A percentile compares a stretch with the other conserved stretches of the same genome.
These are phyloP conservation scores for Pocillopora grandis DNA, from an alignment of 92 coral and sea anemone species.

Conservation along the genomic window DNA sequence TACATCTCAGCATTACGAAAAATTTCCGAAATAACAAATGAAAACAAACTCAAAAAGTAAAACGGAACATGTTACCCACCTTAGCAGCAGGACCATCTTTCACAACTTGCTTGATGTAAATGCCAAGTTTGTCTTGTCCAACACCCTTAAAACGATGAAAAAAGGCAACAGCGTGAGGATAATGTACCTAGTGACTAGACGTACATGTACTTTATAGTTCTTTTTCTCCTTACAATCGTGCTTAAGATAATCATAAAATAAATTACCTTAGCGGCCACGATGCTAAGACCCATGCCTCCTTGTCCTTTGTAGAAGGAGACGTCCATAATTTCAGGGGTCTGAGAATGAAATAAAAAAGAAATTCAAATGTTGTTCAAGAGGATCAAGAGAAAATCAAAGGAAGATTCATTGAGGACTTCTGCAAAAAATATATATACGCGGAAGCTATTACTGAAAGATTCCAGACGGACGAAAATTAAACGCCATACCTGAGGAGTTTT, in stretches of 20 bases:
- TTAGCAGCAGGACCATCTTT: constrained; percentile 93
- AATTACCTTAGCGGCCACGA: constrained; percentile 97
- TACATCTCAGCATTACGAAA: no score
- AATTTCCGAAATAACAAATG: no score
- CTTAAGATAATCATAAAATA: neutral
- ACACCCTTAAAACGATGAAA: constrained; percentile 64
- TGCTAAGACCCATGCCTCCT: constrained; percentile 99
- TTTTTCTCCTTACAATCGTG: neutral
- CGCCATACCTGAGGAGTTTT: constrained; percentile 31
- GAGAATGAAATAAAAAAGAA: neutral
- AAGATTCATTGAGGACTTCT: neutral
- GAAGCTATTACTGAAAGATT: no score
- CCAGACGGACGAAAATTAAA: no score
- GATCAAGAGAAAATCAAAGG: neutral
- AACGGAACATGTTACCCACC: constrained; percentile 37
- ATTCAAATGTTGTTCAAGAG: neutral
- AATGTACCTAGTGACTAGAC: neutral
- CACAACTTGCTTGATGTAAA: constrained; percentile 94
- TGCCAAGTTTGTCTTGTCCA: constrained; percentile 86
- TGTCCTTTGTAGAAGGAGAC: constrained; percentile 93
- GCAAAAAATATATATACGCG: neutral
- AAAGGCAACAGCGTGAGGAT: no score
- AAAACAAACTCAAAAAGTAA: no score
- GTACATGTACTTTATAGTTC: neutral
- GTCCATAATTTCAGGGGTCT: constrained; percentile 72